Evolutionary conservation across 2,888 invertebrate genomes (phyloP).

Genomic region (Andrena fulva): DNA sequence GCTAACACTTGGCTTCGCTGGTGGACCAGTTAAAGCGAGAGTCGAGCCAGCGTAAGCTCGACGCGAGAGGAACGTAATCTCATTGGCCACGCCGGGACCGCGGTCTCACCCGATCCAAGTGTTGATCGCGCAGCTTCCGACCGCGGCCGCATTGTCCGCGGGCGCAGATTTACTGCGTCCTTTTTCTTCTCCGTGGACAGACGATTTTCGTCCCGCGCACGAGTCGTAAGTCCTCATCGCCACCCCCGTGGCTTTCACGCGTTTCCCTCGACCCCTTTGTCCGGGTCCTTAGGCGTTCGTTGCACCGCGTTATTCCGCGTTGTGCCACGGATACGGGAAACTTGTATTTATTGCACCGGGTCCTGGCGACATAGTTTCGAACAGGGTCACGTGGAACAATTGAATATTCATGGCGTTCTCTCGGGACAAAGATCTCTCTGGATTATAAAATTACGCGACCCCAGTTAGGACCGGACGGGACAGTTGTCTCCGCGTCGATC

Average conservation of each 20-base stretch:
- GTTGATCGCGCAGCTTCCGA: slow-evolving; percentile 74
- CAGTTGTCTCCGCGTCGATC: slow-evolving; percentile 3
- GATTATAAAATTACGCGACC: slow-evolving; percentile 27
- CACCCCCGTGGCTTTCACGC: slow-evolving; percentile 26
- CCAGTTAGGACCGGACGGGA: slow-evolving; percentile 6
- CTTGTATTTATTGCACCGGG: slow-evolving; percentile 46
- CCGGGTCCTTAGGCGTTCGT: slow-evolving; percentile 29
- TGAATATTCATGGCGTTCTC: slow-evolving; percentile 51
- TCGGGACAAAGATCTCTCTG: not conserved
- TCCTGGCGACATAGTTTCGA: slow-evolving; percentile 32
- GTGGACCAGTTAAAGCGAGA: slow-evolving; percentile 62
- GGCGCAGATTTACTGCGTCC: slow-evolving; percentile 77
- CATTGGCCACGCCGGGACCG: slow-evolving; percentile 77
- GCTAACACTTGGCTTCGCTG: slow-evolving; percentile 22
- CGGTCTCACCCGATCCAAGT: slow-evolving; percentile 72
- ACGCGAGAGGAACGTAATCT: slow-evolving; percentile 74
- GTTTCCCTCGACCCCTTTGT: slow-evolving; percentile 31
- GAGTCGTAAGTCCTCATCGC: slow-evolving; percentile 49
- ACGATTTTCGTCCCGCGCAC: slow-evolving; percentile 72
- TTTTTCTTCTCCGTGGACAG: slow-evolving; percentile 72
- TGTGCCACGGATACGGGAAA: slow-evolving; percentile 46
- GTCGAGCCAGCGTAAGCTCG: slow-evolving; percentile 52
- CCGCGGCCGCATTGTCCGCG: slow-evolving; percentile 72
- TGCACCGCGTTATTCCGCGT: slow-evolving; percentile 36
- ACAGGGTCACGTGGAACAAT: slow-evolving; percentile 47